These are phyloP conservation scores for Psix sp. DNA, from an alignment of 1,140 invertebrate genomes.

Conservation along the genomic window DNA sequence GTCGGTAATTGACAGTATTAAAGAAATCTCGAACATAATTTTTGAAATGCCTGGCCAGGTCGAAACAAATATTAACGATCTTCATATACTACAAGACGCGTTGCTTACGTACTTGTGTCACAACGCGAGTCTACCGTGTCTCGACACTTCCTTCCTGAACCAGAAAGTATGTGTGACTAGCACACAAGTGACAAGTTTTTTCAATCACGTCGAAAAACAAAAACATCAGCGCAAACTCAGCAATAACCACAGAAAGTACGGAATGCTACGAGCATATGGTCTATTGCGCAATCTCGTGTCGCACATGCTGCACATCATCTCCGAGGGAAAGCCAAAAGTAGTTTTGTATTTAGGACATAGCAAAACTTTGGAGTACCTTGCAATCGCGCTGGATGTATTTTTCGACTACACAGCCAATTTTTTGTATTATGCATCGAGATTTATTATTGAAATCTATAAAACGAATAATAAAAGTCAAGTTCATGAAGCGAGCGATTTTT, in stretches of 20 bases:
- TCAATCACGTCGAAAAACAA: constrained; percentile 87
- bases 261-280: constrained; percentile 86
- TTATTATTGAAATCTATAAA: constrained; percentile 90
- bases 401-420: constrained; percentile 79
- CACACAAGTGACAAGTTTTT: constrained; percentile 84
- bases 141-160: constrained; percentile 70
- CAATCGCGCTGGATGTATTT: constrained; percentile 85
- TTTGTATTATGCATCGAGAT: constrained; percentile 87
- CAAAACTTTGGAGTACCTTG: constrained; percentile 89
- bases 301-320: constrained; percentile 87
- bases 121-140: constrained; percentile 85
- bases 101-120: constrained; percentile 91
- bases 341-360: constrained; percentile 95
- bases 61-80: constrained; percentile 76
- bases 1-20: constrained; percentile 82
- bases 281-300: constrained; percentile 86
- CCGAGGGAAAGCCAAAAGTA: constrained; percentile 86
- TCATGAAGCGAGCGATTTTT: constrained; percentile 81
- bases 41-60: constrained; percentile 82
- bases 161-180: constrained; percentile 79
- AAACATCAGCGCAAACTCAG: constrained; percentile 82
- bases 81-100: constrained; percentile 87
- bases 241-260: constrained; percentile 80
- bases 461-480: constrained; percentile 72
- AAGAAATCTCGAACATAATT: constrained; percentile 79